A percentile compares a stretch with the other conserved stretches of the same genome.
Evolutionary conservation across 92 coral and sea anemone genomes (phyloP).

Genomic region (Phenganax marumi): DNA sequence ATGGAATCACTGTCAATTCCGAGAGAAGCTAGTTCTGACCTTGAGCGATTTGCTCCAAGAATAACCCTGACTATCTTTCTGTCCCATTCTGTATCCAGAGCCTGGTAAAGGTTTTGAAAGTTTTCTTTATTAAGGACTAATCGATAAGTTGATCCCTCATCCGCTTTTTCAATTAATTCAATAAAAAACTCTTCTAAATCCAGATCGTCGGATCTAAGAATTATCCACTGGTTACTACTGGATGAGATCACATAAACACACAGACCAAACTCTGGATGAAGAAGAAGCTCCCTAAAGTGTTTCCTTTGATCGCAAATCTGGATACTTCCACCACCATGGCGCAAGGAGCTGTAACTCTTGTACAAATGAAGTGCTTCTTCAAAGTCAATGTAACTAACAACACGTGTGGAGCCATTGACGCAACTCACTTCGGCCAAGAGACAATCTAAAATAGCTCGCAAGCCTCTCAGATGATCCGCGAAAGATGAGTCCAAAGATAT

Average conservation of each 20-base stretch:
- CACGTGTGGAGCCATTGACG: background rate
- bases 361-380: background rate
- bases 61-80: background rate
- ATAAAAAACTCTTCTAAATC: constrained; percentile 30
- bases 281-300: constrained; percentile 28
- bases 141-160: background rate
- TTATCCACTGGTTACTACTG: constrained; percentile 34
- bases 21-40: constrained; percentile 5
- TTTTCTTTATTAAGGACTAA: constrained; percentile 12
- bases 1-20: constrained; percentile 7
- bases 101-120: constrained; percentile 13
- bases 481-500: background rate
- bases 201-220: constrained; percentile 51
- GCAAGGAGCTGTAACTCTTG: constrained; percentile 1
- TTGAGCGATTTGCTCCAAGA: constrained; percentile 19
- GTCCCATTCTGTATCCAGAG: constrained; percentile 10
- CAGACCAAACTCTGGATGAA: constrained; percentile 52
- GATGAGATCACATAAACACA: constrained; percentile 34
- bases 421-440: constrained; percentile 3
- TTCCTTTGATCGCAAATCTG: constrained; percentile 41
- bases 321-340: constrained; percentile 23
- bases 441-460: background rate
- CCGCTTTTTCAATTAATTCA: background rate
- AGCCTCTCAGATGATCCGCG: background rate
- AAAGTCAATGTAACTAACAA: constrained; percentile 7